phyloP scores from a whole-genome alignment of 2,888 invertebrate species.

The Alentia gelatinosa region DNA sequence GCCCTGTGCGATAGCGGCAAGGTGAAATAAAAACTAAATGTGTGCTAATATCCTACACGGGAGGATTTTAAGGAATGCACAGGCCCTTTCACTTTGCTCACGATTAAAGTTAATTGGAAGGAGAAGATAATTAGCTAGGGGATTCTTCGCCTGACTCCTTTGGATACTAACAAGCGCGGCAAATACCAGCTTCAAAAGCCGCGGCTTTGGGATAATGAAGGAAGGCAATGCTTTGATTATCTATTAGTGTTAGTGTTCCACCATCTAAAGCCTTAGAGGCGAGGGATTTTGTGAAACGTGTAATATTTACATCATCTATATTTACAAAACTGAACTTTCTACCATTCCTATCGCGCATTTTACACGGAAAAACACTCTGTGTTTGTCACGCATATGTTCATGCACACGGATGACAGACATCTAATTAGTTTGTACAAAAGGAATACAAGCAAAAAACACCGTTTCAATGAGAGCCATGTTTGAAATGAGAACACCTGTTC shows the following conservation, averaged over 20 bases:
- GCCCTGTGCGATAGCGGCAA: background rate
- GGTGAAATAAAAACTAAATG: background rate
- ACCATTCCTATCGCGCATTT: too few species aligned
- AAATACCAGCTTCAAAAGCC: background rate
- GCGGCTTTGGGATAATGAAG: background rate
- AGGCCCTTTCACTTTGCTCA: background rate
- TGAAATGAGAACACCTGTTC: too few species aligned
- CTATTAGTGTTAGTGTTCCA: background rate
- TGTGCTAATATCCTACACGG: background rate
- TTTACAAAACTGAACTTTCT: too few species aligned
- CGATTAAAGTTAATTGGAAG: constrained; percentile 1
- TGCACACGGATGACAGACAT: too few species aligned
- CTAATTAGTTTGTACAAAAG: too few species aligned
- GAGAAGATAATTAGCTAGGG: background rate
- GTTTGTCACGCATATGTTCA: too few species aligned
- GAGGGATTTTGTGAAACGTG: too few species aligned
- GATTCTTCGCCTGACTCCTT: background rate
- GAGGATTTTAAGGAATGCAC: background rate
- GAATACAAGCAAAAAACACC: too few species aligned
- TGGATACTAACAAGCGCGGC: background rate
- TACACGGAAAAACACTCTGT: too few species aligned
- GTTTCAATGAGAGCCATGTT: too few species aligned
- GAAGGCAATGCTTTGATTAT: background rate
- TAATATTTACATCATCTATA: too few species aligned
- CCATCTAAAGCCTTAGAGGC: too few species aligned